A percentile compares a stretch with the other conserved stretches of the same genome.
phyloP scores from a whole-genome alignment of 1,140 invertebrate genomes.

The Lucilia cuprina region DNA sequence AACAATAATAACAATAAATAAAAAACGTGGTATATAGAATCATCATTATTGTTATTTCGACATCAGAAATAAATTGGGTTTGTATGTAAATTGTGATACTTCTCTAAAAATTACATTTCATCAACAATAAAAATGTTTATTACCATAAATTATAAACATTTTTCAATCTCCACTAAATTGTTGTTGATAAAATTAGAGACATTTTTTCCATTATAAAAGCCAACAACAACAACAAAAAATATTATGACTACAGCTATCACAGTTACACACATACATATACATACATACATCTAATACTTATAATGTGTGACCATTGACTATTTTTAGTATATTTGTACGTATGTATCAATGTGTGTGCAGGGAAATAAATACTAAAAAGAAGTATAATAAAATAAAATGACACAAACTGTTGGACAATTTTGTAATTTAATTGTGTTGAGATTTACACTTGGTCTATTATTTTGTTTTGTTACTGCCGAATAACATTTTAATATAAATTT shows the following conservation, averaged over 20 bases:
- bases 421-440: constrained; percentile 1
- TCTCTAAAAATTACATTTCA: neutral
- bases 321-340: neutral
- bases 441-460: neutral
- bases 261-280: neutral
- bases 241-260: neutral
- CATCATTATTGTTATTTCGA: neutral
- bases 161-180: neutral
- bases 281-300: neutral
- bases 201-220: neutral
- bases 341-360: neutral
- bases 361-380: neutral
- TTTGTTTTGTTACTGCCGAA: neutral
- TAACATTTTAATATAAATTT: neutral
- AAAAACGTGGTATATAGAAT: no score
- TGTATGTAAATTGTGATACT: neutral
- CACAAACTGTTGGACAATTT: neutral
- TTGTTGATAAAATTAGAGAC: neutral
- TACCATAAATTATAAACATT: neutral
- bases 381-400: neutral
- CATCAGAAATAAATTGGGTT: neutral
- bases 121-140: neutral
- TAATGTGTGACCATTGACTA: no score
- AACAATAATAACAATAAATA: no score
- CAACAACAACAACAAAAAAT: neutral